Evolutionary conservation across 1,140 invertebrate genomes (phyloP).

Genomic region (Sitodiplosis mosellana): DNA sequence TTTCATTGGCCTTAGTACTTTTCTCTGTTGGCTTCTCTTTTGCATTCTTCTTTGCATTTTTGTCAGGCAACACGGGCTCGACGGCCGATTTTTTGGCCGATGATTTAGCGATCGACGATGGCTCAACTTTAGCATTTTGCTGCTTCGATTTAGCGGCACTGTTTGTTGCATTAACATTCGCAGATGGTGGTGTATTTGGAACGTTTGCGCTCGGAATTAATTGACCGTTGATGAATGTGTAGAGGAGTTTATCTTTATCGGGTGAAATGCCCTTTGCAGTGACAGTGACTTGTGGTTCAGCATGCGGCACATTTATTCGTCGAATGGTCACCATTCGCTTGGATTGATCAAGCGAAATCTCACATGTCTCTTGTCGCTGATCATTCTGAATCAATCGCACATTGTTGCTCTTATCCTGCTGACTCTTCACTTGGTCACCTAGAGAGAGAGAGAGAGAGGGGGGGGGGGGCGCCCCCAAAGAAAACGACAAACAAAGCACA

Average conservation of each 20-base stretch:
- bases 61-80: too few relatives aligned
- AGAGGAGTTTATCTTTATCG: constrained; percentile 51
- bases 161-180: too few relatives aligned
- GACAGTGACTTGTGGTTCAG: constrained; percentile 53
- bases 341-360: constrained; percentile 14
- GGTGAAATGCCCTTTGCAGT: constrained; percentile 54
- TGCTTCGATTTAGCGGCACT: too few relatives aligned
- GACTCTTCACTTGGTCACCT: background rate
- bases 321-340: constrained; percentile 57
- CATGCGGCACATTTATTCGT: constrained; percentile 32
- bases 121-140: too few relatives aligned
- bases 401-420: background rate
- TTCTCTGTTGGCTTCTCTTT: background rate
- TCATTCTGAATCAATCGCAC: background rate
- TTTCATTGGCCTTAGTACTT: background rate
- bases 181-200: too few relatives aligned
- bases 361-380: constrained; percentile 1
- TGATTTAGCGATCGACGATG: too few relatives aligned
- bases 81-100: too few relatives aligned
- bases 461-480: too few relatives aligned
- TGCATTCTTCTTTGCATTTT: background rate
- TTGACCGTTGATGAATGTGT: constrained; percentile 52
- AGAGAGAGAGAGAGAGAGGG: too few relatives aligned
- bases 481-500: too few relatives aligned
- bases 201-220: constrained; percentile 23